These are phyloP conservation scores for Pogonocichla stellata DNA, from an alignment of 2,113 vertebrate species.

Conservation along the genomic window DNA sequence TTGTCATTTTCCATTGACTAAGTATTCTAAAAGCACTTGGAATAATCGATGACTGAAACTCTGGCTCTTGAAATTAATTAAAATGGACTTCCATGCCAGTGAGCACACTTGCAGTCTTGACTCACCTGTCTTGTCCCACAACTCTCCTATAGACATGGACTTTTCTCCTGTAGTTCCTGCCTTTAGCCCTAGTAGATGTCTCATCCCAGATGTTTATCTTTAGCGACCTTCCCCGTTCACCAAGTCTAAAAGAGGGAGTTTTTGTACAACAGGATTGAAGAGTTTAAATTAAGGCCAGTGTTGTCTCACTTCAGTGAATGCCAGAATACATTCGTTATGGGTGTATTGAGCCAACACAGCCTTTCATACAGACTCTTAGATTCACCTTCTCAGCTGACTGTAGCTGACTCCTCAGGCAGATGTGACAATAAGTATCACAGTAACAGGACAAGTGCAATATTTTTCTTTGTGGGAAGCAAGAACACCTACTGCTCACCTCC, in stretches of 20 bases:
- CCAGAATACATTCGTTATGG: neutral
- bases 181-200: neutral
- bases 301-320: neutral
- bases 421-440: neutral
- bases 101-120: fast-evolving
- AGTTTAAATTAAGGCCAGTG: neutral
- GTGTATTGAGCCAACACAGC: neutral
- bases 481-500: neutral
- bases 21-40: neutral
- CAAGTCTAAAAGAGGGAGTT: fast-evolving
- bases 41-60: neutral
- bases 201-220: neutral
- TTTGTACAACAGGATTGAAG: neutral
- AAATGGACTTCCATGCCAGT: neutral
- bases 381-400: neutral
- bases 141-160: neutral
- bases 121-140: fast-evolving
- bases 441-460: neutral
- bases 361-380: neutral
- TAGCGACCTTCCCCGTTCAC: neutral
- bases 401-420: fast-evolving
- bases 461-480: neutral
- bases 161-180: neutral
- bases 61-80: neutral
- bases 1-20: neutral